Evolutionary conservation across 2,113 vertebrate species (phyloP), one percentile per base, ranked within the genome.

Genomic region (Lampris incognitus): DNA sequence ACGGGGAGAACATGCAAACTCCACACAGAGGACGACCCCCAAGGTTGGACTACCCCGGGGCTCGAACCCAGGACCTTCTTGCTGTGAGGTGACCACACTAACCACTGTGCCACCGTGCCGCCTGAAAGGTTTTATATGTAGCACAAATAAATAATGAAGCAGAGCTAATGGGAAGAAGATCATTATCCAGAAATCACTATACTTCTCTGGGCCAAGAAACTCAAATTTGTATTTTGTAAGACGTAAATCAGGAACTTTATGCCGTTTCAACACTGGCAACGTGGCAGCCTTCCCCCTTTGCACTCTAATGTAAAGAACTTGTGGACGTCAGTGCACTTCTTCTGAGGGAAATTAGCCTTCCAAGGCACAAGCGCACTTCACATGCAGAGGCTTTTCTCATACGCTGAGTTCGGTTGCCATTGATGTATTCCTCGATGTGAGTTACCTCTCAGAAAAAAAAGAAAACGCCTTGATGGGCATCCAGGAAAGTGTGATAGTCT

Each of bases 321-420:
- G 24, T 11, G 13, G 46, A 39, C 60, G 36, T 61, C 42, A 76
- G 71, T 55, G 2, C 58, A 57, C 7, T 48, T 75, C 42, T 65
- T 72, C 66, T 38, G 67, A 68, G 24, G 38, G n/a, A 76, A 81
- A 74, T 79, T 51, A 76, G 75, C 59, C 65, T 79, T 83, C 82
- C 11, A 66, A 55, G 75, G 64, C 46, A 55, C 38, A 44, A 1
- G 51, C 11, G 52, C 10, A 57, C 55, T 59, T 77, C 2, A 58
- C 67, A 72, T 57, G 72, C 44, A 41, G 13, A 41, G 0, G 39
- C 60, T 56, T 68, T 46, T 63, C 37, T 58, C 36, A 74, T 46
- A 11, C 73, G 68, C 24, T 48, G 50, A 51, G 64, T 76, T 52
- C 37, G 65, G 61, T 54, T 55, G 11, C 50, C 24, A 66, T 46